These are phyloP conservation scores for Lepidostoma basale DNA, from an alignment of 1,140 invertebrate species.

Conservation along the genomic window DNA sequence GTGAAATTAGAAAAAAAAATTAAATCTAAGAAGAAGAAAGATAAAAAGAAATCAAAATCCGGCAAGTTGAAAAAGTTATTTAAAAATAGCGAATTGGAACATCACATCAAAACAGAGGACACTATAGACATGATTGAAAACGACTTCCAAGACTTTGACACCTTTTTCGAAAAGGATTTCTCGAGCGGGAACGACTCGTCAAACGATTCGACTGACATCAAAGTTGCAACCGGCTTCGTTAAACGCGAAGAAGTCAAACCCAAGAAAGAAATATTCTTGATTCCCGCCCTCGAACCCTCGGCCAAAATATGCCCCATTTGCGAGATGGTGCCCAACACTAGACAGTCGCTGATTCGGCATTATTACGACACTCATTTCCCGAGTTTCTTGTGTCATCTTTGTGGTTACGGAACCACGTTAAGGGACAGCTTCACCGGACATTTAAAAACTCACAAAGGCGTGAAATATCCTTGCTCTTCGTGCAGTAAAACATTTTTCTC, in stretches of 20 bases:
- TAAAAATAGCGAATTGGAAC: not conserved
- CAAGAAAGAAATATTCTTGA: conserved; percentile 15
- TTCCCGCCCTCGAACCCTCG: conserved; percentile 4
- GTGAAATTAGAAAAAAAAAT: not conserved
- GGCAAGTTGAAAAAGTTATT: not conserved
- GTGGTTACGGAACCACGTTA: conserved; percentile 1
- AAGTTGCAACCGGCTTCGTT: not conserved
- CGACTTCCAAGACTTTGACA: conserved; percentile 2
- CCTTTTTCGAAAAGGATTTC: not conserved
- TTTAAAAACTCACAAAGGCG: conserved; percentile 1
- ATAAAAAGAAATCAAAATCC: not conserved
- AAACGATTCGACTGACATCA: conserved; percentile 5
- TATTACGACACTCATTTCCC: conserved; percentile 24
- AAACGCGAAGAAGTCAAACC: not conserved
- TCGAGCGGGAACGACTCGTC: not conserved
- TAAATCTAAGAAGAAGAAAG: conserved; percentile 3
- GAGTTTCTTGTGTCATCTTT: conserved; percentile 15
- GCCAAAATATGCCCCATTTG: conserved; percentile 9
- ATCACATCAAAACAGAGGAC: conserved; percentile 10
- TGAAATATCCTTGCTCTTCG: conserved; percentile 14
- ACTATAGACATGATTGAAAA: not conserved
- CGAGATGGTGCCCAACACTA: conserved; percentile 3
- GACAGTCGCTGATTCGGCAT: conserved; percentile 14
- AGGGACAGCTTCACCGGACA: conserved; percentile 9
- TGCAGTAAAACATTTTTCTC: conserved; percentile 8